Evolutionary conservation across 2,113 vertebrate genomes (phyloP).

Genomic region (Macquaria ambigua): DNA sequence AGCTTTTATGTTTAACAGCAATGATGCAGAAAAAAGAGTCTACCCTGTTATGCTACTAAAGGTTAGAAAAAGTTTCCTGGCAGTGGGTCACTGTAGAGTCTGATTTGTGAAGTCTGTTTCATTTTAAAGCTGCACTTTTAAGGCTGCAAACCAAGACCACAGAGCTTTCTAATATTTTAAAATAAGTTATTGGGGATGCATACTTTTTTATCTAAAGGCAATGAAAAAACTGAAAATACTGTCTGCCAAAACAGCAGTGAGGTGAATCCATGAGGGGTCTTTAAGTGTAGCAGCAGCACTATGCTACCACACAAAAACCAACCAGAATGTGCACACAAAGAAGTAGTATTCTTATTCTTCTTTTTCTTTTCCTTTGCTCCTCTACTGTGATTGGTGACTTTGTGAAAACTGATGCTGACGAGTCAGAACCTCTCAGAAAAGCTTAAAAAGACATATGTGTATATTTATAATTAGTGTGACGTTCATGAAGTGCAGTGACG

Average conservation of each 20-base stretch:
- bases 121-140: not conserved
- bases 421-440: not conserved
- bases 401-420: not conserved
- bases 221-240: not conserved
- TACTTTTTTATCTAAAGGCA: not conserved
- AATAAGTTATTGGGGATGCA: not conserved
- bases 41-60: not conserved
- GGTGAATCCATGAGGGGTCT: not conserved
- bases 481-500: too few species aligned
- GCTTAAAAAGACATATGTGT: not conserved
- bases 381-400: not conserved
- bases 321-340: not conserved
- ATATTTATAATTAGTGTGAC: not conserved
- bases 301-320: not conserved
- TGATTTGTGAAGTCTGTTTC: not conserved
- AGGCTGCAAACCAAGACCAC: not conserved
- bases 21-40: not conserved
- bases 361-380: too few species aligned
- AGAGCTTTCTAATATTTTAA: not conserved
- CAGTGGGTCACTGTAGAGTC: not conserved
- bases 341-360: not conserved
- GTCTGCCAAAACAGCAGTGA: not conserved
- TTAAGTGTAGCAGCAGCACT: not conserved
- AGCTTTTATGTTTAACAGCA: not conserved
- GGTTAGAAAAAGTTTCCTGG: not conserved